phyloP scores from a whole-genome alignment of 2,113 vertebrate species.

The Hippoglossus stenolepis region DNA sequence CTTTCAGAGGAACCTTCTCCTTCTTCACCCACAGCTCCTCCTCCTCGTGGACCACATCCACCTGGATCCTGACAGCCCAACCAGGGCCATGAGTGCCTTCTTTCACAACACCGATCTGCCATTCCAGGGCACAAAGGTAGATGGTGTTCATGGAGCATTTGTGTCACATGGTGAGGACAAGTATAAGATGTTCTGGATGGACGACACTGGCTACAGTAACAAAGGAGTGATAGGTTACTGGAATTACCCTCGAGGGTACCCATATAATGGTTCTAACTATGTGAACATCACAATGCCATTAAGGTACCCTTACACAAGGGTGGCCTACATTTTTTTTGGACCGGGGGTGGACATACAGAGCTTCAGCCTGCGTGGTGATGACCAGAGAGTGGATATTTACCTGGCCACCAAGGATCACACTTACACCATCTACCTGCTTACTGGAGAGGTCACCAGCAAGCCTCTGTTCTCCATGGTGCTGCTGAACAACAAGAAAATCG shows the following conservation, averaged over 20 bases:
- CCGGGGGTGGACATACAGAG: constrained; percentile 90
- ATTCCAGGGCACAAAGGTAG: constrained; percentile 86
- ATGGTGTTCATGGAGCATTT: constrained; percentile 90
- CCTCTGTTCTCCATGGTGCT: constrained; percentile 90
- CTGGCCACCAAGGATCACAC: constrained; percentile 88
- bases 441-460: constrained; percentile 82
- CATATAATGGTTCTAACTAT: constrained; percentile 94
- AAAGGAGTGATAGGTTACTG: constrained; percentile 87
- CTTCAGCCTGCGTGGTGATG: constrained; percentile 89
- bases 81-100: constrained; percentile 88
- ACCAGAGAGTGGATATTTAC: constrained; percentile 89
- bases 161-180: constrained; percentile 86
- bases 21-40: constrained; percentile 94
- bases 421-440: constrained; percentile 90
- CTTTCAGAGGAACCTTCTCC: constrained; percentile 92
- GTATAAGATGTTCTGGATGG: constrained; percentile 99
- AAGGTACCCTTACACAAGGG: constrained; percentile 87
- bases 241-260: constrained; percentile 91
- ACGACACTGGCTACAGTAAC: constrained; percentile 91
- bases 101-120: constrained; percentile 96
- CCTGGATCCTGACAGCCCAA: constrained; percentile 86
- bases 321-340: constrained; percentile 93
- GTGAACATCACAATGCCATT: constrained; percentile 94
- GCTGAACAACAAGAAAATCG: constrained; percentile 87
- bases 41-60: constrained; percentile 94